A percentile compares a stretch with the other conserved stretches of the same genome.
phyloP scores from a whole-genome alignment of 2,797 vertebrate species.

The Propithecus deckenii region DNA sequence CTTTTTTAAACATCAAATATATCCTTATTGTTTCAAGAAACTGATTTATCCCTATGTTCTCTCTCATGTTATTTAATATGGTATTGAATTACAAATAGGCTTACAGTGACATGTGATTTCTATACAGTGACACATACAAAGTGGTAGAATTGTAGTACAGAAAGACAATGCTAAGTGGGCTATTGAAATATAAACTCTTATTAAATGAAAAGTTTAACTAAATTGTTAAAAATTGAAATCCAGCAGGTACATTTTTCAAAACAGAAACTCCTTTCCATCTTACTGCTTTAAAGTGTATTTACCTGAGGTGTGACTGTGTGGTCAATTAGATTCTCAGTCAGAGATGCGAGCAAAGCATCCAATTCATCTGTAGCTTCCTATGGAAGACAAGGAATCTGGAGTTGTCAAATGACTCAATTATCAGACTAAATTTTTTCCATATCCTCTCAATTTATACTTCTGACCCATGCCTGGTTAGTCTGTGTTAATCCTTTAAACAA shows the following conservation, averaged over 20 bases:
- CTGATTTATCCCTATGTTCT: not conserved
- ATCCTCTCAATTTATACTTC: not conserved
- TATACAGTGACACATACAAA: not conserved
- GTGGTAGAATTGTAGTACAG: not conserved
- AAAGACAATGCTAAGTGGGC: not conserved
- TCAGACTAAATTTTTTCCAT: slow-evolving; percentile 16
- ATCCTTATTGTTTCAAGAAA: not conserved
- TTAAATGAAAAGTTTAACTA: not conserved
- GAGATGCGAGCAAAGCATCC: slow-evolving; percentile 85
- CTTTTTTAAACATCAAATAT: not conserved
- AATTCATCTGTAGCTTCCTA: slow-evolving; percentile 88
- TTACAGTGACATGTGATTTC: not conserved
- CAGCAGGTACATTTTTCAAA: slow-evolving; percentile 34
- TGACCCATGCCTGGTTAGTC: not conserved
- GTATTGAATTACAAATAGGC: not conserved
- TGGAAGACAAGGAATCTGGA: slow-evolving; percentile 75
- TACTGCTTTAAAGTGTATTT: slow-evolving; percentile 78
- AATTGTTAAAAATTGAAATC: not conserved
- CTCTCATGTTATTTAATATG: not conserved
- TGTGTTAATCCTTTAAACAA: slow-evolving; percentile 26
- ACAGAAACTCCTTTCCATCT: slow-evolving; percentile 1
- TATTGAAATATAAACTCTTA: not conserved
- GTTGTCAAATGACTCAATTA: slow-evolving; percentile 69
- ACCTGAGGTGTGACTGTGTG: slow-evolving; percentile 90
- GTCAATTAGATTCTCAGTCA: slow-evolving; percentile 95